phyloP scores from a whole-genome alignment of 2,797 vertebrate species.

The Erpetoichthys calabaricus region DNA sequence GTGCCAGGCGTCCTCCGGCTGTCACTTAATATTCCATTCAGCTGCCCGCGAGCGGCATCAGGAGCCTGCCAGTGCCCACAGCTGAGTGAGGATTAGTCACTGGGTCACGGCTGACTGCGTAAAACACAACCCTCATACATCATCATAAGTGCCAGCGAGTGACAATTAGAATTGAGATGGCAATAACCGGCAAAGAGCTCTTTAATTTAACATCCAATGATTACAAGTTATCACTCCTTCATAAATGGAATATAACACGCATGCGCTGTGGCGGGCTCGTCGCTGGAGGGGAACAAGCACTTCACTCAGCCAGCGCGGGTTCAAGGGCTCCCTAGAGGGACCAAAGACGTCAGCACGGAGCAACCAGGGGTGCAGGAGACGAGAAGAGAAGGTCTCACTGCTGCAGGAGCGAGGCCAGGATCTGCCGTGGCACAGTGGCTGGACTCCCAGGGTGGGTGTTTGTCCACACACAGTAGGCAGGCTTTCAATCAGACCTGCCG shows the following conservation, averaged over 20 bases:
- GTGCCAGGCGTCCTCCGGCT: constrained; percentile 12
- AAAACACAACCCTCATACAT: constrained; percentile 98
- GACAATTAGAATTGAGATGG: constrained; percentile 98
- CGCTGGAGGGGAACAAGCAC: constrained; percentile 52
- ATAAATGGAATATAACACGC: constrained; percentile 98
- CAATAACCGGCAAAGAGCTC: constrained; percentile 92
- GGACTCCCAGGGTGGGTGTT: too few species aligned
- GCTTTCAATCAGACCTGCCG: too few species aligned
- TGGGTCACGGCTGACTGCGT: constrained; percentile 84
- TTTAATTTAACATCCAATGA: constrained; percentile 99
- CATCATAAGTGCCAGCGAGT: constrained; percentile 94
- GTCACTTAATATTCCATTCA: constrained; percentile 81
- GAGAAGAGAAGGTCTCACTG: too few species aligned
- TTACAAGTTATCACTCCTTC: constrained; percentile 98
- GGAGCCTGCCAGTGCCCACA: constrained; percentile 65
- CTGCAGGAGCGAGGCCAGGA: too few species aligned
- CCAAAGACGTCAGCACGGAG: too few species aligned
- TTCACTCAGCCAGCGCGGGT: constrained; percentile 34
- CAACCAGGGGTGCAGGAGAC: too few species aligned
- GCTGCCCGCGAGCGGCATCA: constrained; percentile 53
- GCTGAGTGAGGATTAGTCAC: constrained; percentile 86
- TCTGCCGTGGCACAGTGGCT: too few species aligned
- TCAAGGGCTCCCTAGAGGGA: too few species aligned
- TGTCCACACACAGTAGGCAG: too few species aligned
- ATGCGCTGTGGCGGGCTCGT: constrained; percentile 84